phyloP scores from a whole-genome alignment of 2,113 vertebrate genomes.

The Salvelinus alpinus region DNA sequence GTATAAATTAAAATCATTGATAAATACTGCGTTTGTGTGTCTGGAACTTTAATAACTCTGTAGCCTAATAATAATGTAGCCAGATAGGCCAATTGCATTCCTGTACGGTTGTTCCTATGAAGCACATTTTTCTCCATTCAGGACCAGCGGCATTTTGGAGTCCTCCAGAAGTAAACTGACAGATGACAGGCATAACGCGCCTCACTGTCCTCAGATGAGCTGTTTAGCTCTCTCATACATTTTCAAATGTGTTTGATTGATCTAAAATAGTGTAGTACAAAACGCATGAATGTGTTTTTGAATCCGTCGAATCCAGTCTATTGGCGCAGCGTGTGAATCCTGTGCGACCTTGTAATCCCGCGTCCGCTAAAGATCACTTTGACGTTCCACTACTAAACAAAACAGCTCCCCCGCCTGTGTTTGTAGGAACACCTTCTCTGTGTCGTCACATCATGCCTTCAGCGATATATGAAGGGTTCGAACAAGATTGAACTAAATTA shows the following conservation, averaged over 20 bases:
- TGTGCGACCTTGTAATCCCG: neutral
- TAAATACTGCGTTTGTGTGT: too few species aligned
- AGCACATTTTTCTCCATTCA: too few species aligned
- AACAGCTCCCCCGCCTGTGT: neutral
- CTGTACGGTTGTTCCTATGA: too few species aligned
- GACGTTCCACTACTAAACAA: neutral
- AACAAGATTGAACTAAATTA: neutral
- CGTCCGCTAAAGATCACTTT: neutral
- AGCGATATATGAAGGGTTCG: neutral
- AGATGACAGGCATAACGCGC: too few species aligned
- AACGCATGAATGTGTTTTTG: neutral
- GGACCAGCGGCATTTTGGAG: too few species aligned
- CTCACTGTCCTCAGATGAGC: too few species aligned
- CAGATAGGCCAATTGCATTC: too few species aligned
- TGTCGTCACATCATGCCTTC: neutral
- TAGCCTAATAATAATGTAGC: too few species aligned
- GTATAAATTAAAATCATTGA: too few species aligned
- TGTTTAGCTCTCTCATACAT: neutral
- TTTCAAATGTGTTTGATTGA: neutral
- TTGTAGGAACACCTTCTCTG: neutral
- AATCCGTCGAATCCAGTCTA: too few species aligned
- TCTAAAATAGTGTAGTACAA: neutral
- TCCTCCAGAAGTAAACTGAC: too few species aligned
- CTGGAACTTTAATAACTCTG: too few species aligned
- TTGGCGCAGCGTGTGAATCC: neutral